phyloP scores from a whole-genome alignment of 2,888 invertebrate species.

The Drosophila buzzatii region DNA sequence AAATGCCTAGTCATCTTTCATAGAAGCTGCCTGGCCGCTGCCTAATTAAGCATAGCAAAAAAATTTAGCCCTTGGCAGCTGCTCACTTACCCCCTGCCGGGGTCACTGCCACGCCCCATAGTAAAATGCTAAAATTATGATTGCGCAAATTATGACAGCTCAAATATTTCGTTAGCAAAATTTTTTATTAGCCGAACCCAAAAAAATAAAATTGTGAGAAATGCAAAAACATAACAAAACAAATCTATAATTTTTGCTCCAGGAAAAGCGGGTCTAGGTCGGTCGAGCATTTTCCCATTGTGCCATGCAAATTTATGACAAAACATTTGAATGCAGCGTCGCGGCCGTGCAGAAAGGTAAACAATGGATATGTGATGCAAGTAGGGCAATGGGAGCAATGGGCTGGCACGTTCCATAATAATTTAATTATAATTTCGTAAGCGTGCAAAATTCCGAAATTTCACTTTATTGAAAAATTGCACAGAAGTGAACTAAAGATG shows the following conservation, averaged over 20 bases:
- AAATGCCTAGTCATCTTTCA: slow-evolving; percentile 8
- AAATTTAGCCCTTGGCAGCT: slow-evolving; percentile 48
- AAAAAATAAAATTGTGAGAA: slow-evolving; percentile 12
- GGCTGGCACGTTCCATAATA: slow-evolving; percentile 70
- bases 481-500: slow-evolving; percentile 1
- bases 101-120: slow-evolving; percentile 60
- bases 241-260: slow-evolving; percentile 62
- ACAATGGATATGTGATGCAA: slow-evolving; percentile 45
- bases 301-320: slow-evolving; percentile 80
- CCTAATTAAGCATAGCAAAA: slow-evolving; percentile 56
- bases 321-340: slow-evolving; percentile 64
- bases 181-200: slow-evolving; percentile 54
- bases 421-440: slow-evolving; percentile 74
- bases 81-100: slow-evolving; percentile 69
- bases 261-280: slow-evolving; percentile 37
- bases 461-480: slow-evolving; percentile 56
- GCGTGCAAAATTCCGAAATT: slow-evolving; percentile 74
- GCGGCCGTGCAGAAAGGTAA: slow-evolving; percentile 66
- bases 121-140: slow-evolving; percentile 71
- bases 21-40: neutral
- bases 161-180: slow-evolving; percentile 30
- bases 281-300: slow-evolving; percentile 52
- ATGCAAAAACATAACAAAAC: slow-evolving; percentile 42
- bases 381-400: slow-evolving; percentile 19
- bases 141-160: slow-evolving; percentile 70